phyloP scores from a whole-genome alignment of 2,113 vertebrate genomes.

The Reinhardtius hippoglossoides region DNA sequence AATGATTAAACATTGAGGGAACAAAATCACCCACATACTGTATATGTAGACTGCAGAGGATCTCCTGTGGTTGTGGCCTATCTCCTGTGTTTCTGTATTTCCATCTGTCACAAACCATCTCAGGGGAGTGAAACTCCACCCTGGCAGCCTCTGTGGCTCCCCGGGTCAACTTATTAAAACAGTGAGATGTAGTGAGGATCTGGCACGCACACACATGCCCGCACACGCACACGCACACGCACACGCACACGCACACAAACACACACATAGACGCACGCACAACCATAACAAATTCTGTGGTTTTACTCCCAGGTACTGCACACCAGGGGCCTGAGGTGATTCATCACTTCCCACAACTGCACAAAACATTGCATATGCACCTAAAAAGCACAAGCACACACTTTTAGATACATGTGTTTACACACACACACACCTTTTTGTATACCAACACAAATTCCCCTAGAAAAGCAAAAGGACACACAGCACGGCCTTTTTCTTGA shows the following conservation, averaged over 20 bases:
- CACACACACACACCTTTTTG: constrained; percentile 9
- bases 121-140: constrained; percentile 34
- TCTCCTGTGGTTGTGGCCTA: constrained; percentile 4
- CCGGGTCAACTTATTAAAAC: constrained; percentile 55
- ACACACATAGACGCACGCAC: constrained; percentile 2
- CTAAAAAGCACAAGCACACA: constrained; percentile 14
- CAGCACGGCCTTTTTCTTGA: neutral
- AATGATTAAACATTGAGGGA: neutral
- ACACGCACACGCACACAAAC: constrained; percentile 1
- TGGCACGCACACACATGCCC: neutral
- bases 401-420: neutral
- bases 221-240: constrained; percentile 14
- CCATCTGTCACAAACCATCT: constrained; percentile 38
- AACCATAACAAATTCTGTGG: constrained; percentile 11
- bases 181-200: constrained; percentile 20
- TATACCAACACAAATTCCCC: neutral
- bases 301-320: constrained; percentile 25
- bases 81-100: constrained; percentile 1
- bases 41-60: neutral
- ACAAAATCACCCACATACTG: no score
- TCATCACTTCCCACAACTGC: constrained; percentile 37
- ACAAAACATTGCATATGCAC: constrained; percentile 5
- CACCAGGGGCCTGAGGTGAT: constrained; percentile 37
- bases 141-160: constrained; percentile 36
- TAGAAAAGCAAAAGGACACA: constrained; percentile 23